Evolutionary conservation across 2,797 vertebrate species (phyloP), one percentile per base, ranked within the genome.

Genomic region (Pterois miles): DNA sequence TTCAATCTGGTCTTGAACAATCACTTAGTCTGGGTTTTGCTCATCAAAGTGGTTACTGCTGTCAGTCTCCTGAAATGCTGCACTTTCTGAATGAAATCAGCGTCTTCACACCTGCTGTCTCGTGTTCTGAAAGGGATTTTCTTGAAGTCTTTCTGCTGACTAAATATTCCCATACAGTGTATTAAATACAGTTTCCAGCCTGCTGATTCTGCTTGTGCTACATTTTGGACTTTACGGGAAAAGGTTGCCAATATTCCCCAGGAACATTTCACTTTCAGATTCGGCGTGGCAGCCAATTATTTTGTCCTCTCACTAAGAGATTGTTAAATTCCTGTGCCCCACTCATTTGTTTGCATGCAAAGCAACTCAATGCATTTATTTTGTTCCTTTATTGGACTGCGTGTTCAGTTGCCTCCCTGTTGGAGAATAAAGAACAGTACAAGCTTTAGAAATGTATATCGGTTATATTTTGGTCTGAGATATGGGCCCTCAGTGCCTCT

Each of bases 1-100:
- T 63, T 80, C 73, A 74, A 36, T 80, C 78, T 79, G 50, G 62
- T 76, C 70, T 66, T 53, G 2, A 87, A 83, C 65, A 48, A 63
- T 77, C 38, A 25, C 58, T 77, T 65, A 71, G 43, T 59, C 59
- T 40, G 54, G 53, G 66, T 68, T 81, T 38, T 52, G 34, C 70
- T 84, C 80, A 65, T 86, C 72, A 84, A 70, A 84, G 68, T 18
- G 7, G 8, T 62, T 31, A 27, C 64, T 46, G 71, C 71, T 72
- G 82, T 80, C 87, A 71, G 52, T 81, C 68, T 29, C 29, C 50
- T 57, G 56, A 71, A 65, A 50, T 20, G 22, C 65, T 33, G 69
- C 78, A 31, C 64, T 81, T 62, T 54, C 66, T 50, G 57, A 73
- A 66, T 70, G 4, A 71, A 74, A 74, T 58, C 46, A 6, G 18